phyloP scores from a whole-genome alignment of 2,888 invertebrate species.

The Drosophila greeni region DNA sequence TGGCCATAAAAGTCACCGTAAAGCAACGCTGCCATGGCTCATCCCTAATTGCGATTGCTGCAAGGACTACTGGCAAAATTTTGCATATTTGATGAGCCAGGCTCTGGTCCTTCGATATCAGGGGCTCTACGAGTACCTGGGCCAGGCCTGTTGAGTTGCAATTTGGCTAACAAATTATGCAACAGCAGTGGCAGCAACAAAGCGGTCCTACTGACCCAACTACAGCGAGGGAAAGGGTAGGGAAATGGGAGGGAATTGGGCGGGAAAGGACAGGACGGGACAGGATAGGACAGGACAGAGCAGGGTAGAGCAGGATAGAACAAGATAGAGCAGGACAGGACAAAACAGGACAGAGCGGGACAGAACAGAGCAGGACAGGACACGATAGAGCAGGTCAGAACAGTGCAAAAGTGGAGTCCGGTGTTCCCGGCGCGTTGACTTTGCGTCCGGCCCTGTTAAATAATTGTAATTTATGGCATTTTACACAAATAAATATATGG shows the following conservation, averaged over 20 bases:
- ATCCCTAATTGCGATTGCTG: conserved; percentile 33
- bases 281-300: neutral
- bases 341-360: neutral
- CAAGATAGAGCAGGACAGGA: neutral
- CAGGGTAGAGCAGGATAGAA: no score
- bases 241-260: neutral
- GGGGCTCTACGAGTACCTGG: conserved; percentile 4
- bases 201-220: conserved; percentile 63
- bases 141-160: conserved; percentile 63
- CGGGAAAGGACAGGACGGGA: neutral
- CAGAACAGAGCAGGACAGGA: neutral
- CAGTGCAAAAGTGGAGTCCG: conserved; percentile 6
- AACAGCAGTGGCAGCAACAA: conserved; percentile 31
- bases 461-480: conserved; percentile 75
- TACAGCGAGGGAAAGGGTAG: conserved; percentile 5
- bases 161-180: conserved; percentile 72
- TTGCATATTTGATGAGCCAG: conserved; percentile 66
- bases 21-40: conserved; percentile 16
- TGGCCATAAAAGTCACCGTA: conserved; percentile 33
- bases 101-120: conserved; percentile 16
- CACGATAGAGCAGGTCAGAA: no score
- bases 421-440: conserved; percentile 49
- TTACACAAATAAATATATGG: conserved; percentile 70
- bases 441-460: conserved; percentile 60
- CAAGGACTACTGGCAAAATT: conserved; percentile 52